Evolutionary conservation across 1,140 invertebrate genomes (phyloP).

Genomic region (Platorchestia sp.): DNA sequence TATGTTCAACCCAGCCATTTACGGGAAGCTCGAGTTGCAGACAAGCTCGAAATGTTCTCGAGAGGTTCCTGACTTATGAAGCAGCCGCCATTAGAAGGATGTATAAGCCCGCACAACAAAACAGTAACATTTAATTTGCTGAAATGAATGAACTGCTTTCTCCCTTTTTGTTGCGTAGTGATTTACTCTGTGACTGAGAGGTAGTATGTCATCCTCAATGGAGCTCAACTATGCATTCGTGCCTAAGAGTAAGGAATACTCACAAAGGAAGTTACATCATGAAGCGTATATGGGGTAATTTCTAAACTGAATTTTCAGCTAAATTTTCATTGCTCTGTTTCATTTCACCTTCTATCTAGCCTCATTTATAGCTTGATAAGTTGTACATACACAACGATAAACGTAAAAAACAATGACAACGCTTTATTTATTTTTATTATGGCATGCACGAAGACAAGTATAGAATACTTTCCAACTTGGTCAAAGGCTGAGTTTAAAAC

Average conservation of each 20-base stretch:
- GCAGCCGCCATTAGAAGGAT: neutral
- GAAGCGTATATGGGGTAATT: neutral
- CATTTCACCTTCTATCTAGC: neutral
- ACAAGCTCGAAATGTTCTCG: neutral
- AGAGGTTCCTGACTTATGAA: neutral
- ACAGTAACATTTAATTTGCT: neutral
- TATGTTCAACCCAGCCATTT: constrained; percentile 7
- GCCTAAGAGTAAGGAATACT: neutral
- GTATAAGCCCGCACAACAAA: neutral
- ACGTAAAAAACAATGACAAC: no score
- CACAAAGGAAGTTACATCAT: neutral
- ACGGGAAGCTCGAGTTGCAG: neutral
- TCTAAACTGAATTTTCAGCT: neutral
- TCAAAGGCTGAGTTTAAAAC: neutral
- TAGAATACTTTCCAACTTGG: neutral
- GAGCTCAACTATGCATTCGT: neutral
- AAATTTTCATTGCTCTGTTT: neutral
- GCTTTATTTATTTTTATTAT: no score
- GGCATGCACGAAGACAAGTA: neutral
- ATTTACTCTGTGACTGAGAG: neutral
- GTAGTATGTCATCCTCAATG: neutral
- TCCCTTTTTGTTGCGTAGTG: neutral
- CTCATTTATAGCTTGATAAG: neutral
- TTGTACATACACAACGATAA: neutral
- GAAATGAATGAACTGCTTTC: constrained; percentile 1